Conservation (phyloP, 2,113 vertebrate species). For the Mungos mungo region DNA sequence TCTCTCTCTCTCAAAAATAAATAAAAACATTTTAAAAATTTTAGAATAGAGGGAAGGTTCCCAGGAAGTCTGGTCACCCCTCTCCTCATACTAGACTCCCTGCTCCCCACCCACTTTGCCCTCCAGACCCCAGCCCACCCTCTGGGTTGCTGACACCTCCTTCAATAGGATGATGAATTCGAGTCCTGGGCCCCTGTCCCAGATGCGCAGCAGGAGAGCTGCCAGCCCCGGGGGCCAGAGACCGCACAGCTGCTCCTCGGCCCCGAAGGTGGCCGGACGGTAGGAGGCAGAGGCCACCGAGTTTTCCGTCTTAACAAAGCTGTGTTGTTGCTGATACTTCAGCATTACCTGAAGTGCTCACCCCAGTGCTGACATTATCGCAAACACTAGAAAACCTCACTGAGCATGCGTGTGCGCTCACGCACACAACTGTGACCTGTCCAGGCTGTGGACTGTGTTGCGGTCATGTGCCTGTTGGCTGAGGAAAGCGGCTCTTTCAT, state of each 20-base stretch:
- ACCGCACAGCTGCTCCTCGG: too few species aligned
- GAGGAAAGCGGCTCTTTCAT: neutral
- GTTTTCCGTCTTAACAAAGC: neutral
- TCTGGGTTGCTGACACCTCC: neutral
- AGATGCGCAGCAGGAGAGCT: neutral
- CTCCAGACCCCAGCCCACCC: neutral
- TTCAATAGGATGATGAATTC: neutral
- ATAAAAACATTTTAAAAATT: neutral
- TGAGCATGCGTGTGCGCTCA: accelerated
- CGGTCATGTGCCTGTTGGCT: neutral
- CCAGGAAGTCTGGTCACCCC: accelerated
- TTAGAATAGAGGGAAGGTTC: neutral
- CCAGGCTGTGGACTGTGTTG: neutral
- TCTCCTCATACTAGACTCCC: neutral
- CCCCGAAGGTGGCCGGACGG: neutral
- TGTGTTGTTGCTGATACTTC: neutral
- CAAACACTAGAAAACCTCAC: accelerated
- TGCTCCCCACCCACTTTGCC: neutral
- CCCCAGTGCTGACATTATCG: neutral
- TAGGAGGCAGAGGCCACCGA: neutral
- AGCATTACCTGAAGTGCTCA: neutral
- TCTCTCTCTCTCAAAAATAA: too few species aligned
- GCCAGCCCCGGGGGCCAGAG: neutral
- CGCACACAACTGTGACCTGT: neutral
- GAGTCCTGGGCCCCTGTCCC: neutral